Evolutionary conservation across 2,888 invertebrate genomes (phyloP).

Genomic region (Trilocha varians): DNA sequence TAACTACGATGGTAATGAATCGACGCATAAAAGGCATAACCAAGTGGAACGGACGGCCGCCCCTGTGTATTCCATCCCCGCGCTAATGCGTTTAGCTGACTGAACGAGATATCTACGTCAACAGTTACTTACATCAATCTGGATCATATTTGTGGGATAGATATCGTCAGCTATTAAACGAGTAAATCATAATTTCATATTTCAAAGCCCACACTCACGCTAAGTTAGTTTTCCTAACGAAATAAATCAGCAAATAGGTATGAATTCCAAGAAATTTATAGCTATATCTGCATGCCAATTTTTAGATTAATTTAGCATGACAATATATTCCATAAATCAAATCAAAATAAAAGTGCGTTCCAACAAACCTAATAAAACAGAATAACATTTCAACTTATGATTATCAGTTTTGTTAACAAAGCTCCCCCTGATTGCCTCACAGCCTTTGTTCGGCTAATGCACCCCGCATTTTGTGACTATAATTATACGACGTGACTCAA

Average conservation of each 20-base stretch:
- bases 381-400: conserved; percentile 4
- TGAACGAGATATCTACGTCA: conserved; percentile 39
- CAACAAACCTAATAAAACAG: not conserved
- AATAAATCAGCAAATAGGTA: no score
- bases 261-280: no score
- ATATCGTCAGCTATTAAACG: no score
- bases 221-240: no score
- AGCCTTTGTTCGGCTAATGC: conserved; percentile 53
- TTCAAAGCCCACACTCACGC: no score
- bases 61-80: conserved; percentile 12
- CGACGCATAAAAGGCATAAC: conserved; percentile 70
- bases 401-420: conserved; percentile 23
- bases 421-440: conserved; percentile 23
- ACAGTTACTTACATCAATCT: conserved; percentile 24
- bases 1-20: conserved; percentile 62
- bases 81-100: conserved; percentile 48
- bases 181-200: no score
- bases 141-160: conserved; percentile 12
- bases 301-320: no score
- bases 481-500: conserved; percentile 60
- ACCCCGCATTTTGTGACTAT: conserved; percentile 43
- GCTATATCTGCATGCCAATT: no score
- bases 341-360: not conserved
- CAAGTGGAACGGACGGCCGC: conserved; percentile 59
- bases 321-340: no score